Conservation (phyloP, 2,888 invertebrate genomes). For the Stenotaenia linearis region DNA sequence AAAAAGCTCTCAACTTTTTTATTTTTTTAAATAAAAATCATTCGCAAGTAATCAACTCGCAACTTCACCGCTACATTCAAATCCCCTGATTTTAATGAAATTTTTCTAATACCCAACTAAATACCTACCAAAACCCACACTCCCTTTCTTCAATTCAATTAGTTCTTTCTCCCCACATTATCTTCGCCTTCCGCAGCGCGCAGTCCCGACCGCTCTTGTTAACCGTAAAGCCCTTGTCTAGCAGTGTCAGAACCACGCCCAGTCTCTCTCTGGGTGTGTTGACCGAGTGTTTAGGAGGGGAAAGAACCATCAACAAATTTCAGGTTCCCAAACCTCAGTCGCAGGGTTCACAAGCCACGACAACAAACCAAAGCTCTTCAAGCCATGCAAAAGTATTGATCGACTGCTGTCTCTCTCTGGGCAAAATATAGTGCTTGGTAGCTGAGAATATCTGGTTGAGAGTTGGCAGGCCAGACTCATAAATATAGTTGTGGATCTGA, state of each 20-base stretch:
- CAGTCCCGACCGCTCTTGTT: not conserved
- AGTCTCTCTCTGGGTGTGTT: not conserved
- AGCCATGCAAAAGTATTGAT: constrained; percentile 11
- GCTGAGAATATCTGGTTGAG: not conserved
- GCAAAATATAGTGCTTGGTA: not conserved
- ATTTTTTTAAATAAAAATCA: not conserved
- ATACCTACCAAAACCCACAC: not conserved
- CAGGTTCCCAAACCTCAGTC: not conserved
- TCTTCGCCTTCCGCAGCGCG: not conserved
- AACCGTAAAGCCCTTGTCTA: not conserved
- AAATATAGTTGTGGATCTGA: constrained; percentile 3
- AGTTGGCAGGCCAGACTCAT: not conserved
- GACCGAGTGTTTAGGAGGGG: not conserved
- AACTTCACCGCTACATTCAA: no score
- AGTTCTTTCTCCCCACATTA: not conserved
- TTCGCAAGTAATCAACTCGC: not conserved
- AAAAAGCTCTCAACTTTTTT: no score
- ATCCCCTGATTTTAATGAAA: not conserved
- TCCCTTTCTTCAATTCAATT: not conserved
- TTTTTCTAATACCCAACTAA: not conserved
- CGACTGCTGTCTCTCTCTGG: not conserved
- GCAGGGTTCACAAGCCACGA: constrained; percentile 6
- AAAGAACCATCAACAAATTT: not conserved
- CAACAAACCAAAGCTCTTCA: constrained; percentile 7
- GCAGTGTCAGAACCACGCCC: not conserved